phyloP scores from a whole-genome alignment of 2,113 vertebrate species.

The Anolis sagrei region DNA sequence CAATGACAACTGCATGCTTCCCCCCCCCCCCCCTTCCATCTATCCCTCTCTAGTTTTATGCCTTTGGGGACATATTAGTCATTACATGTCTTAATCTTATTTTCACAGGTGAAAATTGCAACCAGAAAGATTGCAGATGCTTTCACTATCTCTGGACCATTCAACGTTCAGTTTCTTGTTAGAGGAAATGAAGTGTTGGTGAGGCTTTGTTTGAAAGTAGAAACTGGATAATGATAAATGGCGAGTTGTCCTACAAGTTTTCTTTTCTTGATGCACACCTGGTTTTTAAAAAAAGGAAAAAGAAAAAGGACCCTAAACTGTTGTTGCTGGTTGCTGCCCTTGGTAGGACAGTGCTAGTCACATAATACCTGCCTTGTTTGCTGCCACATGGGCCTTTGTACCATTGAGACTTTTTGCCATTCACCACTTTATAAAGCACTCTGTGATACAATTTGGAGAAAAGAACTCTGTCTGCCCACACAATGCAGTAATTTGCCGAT shows the following conservation, averaged over 20 bases:
- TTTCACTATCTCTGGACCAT: slow-evolving; percentile 94
- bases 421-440: slow-evolving; percentile 23
- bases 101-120: slow-evolving; percentile 86
- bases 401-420: slow-evolving; percentile 34
- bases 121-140: slow-evolving; percentile 90
- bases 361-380: slow-evolving; percentile 21
- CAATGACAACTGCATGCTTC: too few species aligned
- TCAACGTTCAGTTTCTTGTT: slow-evolving; percentile 95
- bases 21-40: too few species aligned
- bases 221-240: slow-evolving; percentile 8
- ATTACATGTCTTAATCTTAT: slow-evolving; percentile 1
- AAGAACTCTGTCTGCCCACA: slow-evolving; percentile 5
- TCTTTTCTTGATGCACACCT: slow-evolving; percentile 3
- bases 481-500: not conserved
- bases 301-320: not conserved
- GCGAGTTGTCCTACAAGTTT: not conserved
- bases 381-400: not conserved
- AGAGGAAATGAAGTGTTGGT: slow-evolving; percentile 94
- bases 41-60: not conserved
- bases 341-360: not conserved
- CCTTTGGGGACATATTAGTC: not conserved
- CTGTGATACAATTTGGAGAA: slow-evolving; percentile 22
- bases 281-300: not conserved
- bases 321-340: not conserved
- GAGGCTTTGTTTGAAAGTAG: slow-evolving; percentile 59